Evolutionary conservation across 2,797 vertebrate genomes (phyloP), one percentile per base, ranked within the genome.

Genomic region (Distichodus sexfasciatus): DNA sequence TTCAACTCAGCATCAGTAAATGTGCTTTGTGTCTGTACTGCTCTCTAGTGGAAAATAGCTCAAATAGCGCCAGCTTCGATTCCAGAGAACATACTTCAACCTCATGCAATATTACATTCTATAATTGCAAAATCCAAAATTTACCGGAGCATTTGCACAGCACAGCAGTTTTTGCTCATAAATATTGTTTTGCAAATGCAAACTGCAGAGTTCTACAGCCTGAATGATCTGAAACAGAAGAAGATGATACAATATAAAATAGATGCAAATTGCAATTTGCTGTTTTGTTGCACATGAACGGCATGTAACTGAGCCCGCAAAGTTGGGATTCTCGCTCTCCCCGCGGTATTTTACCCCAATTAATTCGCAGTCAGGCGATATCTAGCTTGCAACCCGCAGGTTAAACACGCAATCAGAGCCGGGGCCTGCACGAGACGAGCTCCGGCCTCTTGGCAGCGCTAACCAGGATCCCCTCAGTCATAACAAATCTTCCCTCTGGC

Each of bases 11-110:
- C n/a, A n/a, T n/a, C n/a, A n/a, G n/a, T n/a, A 24, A 2, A 17
- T 17, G 14, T 38, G 67, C 14, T 41, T 71, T 57, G 48, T 41
- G 46, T 58, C 55, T 11, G 21, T 78, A 66, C 76, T 83, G 86
- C 85, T 87, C 85, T 83, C 90, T 87, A 12, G 78, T 89, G 90
- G 87, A 64, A 3, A 0, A 24, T n/a, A 72, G 28, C 29, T 60
- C 71, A 26, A 79, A 21, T 66, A 43, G 71, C 78, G 59, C 28
- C 53, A 62, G 36, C n/a, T 10, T n/a, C 9, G 28, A 17, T 28
- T 59, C 17, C 33, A 2, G n/a, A 7, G 14, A 24, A 19, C 11
- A 26, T 40, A 24, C 9, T 31, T 41, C 46, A 24, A n/a, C 35
- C 23, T 14, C 26, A 24, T n/a, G 9, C 33, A 46, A 35, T 44